A percentile compares a stretch with the other conserved stretches of the same genome.
These are phyloP conservation scores for Ptilodon capucinus DNA, from an alignment of 2,888 invertebrate species.

Conservation along the genomic window DNA sequence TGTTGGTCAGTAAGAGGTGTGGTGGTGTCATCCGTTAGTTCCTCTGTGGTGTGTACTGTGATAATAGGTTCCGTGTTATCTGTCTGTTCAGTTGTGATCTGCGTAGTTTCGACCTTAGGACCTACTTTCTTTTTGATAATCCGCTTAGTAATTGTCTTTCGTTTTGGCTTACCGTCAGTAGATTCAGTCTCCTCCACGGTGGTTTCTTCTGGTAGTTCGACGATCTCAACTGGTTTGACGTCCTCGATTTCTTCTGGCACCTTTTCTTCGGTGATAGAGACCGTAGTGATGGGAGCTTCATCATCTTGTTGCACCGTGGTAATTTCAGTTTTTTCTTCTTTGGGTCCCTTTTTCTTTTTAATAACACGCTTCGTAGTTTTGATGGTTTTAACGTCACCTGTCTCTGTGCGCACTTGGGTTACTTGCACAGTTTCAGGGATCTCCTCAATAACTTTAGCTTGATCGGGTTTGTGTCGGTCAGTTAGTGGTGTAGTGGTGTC, in stretches of 20 bases:
- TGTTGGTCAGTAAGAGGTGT: constrained; percentile 31
- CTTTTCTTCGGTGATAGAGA: constrained; percentile 26
- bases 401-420: background rate
- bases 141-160: constrained; percentile 22
- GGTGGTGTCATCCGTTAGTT: constrained; percentile 44
- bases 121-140: constrained; percentile 41
- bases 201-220: constrained; percentile 39
- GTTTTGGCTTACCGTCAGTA: constrained; percentile 45
- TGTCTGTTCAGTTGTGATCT: constrained; percentile 37
- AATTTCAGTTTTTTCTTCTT: constrained; percentile 28
- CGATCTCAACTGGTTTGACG: constrained; percentile 9
- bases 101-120: constrained; percentile 63
- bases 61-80: constrained; percentile 23
- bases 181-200: constrained; percentile 21
- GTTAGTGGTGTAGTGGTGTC: background rate
- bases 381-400: constrained; percentile 35
- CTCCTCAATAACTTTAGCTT: background rate
- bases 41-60: constrained; percentile 39
- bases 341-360: constrained; percentile 37
- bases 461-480: background rate
- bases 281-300: constrained; percentile 36
- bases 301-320: constrained; percentile 17
- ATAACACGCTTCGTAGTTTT: constrained; percentile 42
- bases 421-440: background rate
- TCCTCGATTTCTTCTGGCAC: constrained; percentile 14